Conservation (phyloP, 2,113 vertebrate species). For the Varanus komodoensis region DNA sequence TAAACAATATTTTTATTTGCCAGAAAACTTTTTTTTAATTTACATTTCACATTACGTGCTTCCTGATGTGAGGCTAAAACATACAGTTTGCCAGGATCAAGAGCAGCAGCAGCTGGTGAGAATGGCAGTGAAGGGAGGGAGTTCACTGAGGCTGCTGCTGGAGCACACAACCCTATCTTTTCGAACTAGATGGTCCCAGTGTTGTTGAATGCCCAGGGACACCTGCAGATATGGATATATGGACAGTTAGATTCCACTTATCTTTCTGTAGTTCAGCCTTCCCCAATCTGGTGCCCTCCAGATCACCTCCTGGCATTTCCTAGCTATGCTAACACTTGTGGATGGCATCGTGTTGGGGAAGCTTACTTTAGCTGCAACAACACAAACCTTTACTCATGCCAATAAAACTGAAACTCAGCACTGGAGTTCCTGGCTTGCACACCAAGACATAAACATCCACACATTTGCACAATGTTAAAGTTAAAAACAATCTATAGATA, state of each 20-base stretch:
- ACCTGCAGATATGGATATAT: no score
- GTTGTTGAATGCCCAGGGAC: no score
- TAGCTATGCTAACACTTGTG: background rate
- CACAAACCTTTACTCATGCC: no score
- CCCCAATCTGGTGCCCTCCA: background rate
- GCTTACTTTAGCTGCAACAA: background rate
- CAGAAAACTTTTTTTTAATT: background rate
- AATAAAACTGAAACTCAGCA: background rate
- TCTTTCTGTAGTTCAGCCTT: background rate
- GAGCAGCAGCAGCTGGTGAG: no score
- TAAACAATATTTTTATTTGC: background rate
- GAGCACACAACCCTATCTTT: background rate
- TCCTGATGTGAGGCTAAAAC: background rate
- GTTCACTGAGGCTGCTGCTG: background rate
- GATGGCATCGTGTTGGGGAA: background rate
- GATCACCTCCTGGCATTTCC: background rate
- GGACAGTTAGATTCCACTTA: background rate
- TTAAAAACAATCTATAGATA: background rate
- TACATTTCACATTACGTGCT: background rate
- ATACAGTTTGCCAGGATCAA: background rate
- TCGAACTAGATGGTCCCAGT: background rate
- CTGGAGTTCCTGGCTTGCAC: background rate
- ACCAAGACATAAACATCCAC: background rate
- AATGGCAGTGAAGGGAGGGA: no score
- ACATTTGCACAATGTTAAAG: background rate